Evolutionary conservation across 1,140 invertebrate species (phyloP), one percentile per base, ranked within the genome.

Genomic region (Sarcophaga bullata): DNA sequence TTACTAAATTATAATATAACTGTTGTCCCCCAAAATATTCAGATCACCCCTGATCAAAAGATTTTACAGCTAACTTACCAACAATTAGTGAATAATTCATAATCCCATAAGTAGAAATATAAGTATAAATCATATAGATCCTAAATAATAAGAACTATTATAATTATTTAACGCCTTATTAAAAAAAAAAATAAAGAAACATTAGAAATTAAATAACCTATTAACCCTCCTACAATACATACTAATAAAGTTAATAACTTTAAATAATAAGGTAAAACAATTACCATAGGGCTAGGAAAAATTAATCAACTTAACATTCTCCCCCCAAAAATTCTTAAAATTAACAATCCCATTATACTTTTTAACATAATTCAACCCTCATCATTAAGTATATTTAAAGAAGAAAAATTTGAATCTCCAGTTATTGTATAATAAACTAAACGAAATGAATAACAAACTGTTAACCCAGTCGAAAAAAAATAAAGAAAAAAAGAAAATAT

Each of bases 391-490:
- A 86, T 86, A 90, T 89, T 90, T 85, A 91, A 85, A 82, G 76
- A 83, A 73, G 89, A 83, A 90, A 90, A 90, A 91, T 91, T 91
- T 89, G 88, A 91, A 82, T 86, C 86, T 13, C 88, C 89, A 54
- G 89, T 85, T 87, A 91, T 90, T 84, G 87, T 87, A 91, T 91
- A 92, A 91, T 90, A 92, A 86, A 91, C 83, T 89, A 93, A 91
- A 7, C 92, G 92, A 88, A 92, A 87, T 73, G 89, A 91, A 90
- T 92, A 93, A 86, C 85, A 88, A n/a, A 62, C 58, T 7, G 58
- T 62, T 62, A 62, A 62, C 17, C 58, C 58, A n/a, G 58, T 62
- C 6, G 58, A 62, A 62, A 62, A 82, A 91, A 91, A 91, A 91
- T 91, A 90, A 83, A 92, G 86, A 84, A 91, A 86, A 87, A 91